phyloP scores from a whole-genome alignment of 2,888 invertebrate genomes.

The Xestia rhomboidea region DNA sequence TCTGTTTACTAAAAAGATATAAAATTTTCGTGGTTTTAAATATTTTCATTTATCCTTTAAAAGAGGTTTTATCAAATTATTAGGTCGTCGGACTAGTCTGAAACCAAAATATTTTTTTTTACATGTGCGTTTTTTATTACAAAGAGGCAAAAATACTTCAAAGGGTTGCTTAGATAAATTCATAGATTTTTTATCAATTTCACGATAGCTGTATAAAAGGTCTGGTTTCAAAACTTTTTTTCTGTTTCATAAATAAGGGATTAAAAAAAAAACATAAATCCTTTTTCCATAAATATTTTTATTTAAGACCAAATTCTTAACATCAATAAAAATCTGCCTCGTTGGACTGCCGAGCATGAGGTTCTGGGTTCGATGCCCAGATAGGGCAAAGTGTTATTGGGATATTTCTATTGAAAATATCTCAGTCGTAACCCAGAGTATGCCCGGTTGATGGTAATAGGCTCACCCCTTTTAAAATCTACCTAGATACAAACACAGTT shows the following conservation, averaged over 20 bases:
- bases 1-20: background rate
- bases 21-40: background rate
- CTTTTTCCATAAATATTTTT: background rate
- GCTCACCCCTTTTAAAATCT: background rate
- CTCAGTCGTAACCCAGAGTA: background rate
- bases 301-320: background rate
- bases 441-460: background rate
- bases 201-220: background rate
- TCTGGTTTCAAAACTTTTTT: background rate
- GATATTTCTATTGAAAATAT: background rate
- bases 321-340: background rate
- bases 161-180: background rate
- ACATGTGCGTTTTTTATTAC: conserved; percentile 1
- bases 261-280: background rate
- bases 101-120: conserved; percentile 3
- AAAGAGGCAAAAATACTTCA: background rate
- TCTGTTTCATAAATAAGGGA: background rate
- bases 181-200: background rate
- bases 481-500: background rate
- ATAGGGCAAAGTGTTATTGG: background rate
- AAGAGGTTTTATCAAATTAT: conserved; percentile 13
- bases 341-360: no score
- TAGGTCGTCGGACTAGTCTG: background rate
- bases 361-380: background rate
- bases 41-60: conserved; percentile 4